Percentiles rank a stretch among this genome's conserved stretches.
These are phyloP conservation scores for Metridium senile DNA, from an alignment of 92 coral and sea anemone genomes.

Conservation along the genomic window DNA sequence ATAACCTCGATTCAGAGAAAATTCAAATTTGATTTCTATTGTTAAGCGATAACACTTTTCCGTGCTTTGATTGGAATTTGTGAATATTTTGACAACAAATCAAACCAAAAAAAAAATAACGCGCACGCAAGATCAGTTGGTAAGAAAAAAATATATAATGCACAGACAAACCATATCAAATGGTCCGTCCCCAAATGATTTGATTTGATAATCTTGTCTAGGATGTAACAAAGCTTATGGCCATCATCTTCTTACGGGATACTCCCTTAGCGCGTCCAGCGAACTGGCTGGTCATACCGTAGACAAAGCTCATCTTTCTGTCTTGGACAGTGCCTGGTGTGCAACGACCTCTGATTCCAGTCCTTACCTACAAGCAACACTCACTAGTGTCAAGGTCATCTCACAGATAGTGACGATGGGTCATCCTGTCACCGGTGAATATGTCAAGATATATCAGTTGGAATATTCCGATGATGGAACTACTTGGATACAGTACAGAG, in stretches of 20 bases:
- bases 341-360: slow-evolving; percentile 25
- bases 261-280: slow-evolving; percentile 55
- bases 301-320: slow-evolving; percentile 46
- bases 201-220: not conserved
- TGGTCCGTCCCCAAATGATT: not conserved
- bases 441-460: slow-evolving; percentile 36
- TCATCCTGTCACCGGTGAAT: slow-evolving; percentile 57
- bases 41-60: too few species aligned
- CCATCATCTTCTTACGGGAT: slow-evolving; percentile 27
- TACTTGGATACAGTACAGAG: slow-evolving; percentile 31
- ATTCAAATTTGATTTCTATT: too few species aligned
- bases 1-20: too few species aligned
- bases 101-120: too few species aligned
- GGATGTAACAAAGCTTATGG: slow-evolving; percentile 26
- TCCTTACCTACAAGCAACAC: slow-evolving; percentile 57
- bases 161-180: too few species aligned
- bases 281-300: slow-evolving; percentile 40
- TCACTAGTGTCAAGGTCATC: slow-evolving; percentile 26
- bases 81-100: too few species aligned
- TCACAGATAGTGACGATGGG: slow-evolving; percentile 54
- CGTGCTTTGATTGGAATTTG: too few species aligned
- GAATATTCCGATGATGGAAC: slow-evolving; percentile 33
- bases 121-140: too few species aligned
- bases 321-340: slow-evolving; percentile 64
- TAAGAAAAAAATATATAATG: too few species aligned